phyloP scores from a whole-genome alignment of 2,113 vertebrate genomes.

The Otocyon megalotis region DNA sequence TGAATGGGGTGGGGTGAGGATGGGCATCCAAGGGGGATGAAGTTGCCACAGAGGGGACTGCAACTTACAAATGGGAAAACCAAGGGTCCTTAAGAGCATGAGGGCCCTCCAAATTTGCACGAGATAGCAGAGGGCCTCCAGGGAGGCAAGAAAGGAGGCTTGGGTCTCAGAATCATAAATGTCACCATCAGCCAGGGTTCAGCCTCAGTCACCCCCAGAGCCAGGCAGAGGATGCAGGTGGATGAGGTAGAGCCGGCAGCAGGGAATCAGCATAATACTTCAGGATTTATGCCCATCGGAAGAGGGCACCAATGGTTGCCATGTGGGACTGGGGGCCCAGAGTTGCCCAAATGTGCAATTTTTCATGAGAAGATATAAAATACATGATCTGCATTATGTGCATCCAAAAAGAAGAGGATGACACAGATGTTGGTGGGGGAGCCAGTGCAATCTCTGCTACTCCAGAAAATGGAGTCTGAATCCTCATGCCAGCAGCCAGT shows the following conservation, averaged over 20 bases:
- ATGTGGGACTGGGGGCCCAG: rapidly evolving
- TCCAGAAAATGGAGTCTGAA: too few species aligned
- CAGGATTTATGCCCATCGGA: too few species aligned
- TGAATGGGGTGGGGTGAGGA: not conserved
- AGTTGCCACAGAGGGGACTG: too few species aligned
- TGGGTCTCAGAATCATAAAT: not conserved
- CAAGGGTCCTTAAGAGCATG: not conserved
- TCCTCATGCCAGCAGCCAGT: not conserved
- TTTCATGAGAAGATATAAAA: not conserved
- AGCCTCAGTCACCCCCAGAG: not conserved
- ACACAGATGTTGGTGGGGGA: rapidly evolving
- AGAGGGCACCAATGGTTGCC: not conserved
- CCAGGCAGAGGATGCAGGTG: not conserved
- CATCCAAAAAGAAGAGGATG: not conserved
- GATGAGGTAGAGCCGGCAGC: not conserved
- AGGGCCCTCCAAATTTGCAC: rapidly evolving
- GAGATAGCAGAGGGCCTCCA: not conserved
- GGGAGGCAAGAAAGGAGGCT: not conserved
- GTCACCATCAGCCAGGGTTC: not conserved
- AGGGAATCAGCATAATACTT: not conserved
- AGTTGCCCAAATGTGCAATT: not conserved
- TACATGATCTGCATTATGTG: rapidly evolving
- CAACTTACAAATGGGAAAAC: not conserved
- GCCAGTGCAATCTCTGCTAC: not conserved
- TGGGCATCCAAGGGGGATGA: too few species aligned